phyloP scores from a whole-genome alignment of 2,888 invertebrate genomes.

The Achlya flavicornis region DNA sequence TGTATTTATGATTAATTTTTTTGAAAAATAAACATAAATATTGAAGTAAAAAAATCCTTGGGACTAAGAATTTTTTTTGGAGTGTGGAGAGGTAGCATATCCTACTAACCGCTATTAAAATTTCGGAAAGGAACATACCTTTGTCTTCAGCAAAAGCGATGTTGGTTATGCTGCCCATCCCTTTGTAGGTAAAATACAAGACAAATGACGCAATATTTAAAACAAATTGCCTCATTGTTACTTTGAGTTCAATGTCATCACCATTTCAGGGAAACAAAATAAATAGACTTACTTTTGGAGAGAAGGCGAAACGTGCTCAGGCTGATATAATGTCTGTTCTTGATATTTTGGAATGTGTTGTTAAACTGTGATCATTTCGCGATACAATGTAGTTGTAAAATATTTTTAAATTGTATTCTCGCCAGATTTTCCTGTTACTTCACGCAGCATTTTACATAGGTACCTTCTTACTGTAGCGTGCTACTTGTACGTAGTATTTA shows the following conservation, averaged over 20 bases:
- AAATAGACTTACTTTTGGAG: conserved; percentile 9
- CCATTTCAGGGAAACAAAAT: conserved; percentile 34
- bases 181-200: neutral
- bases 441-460: no score
- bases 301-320: conserved; percentile 9
- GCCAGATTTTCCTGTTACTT: no score
- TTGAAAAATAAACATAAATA: no score
- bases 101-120: no score
- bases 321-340: neutral
- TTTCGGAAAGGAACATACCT: no score
- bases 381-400: neutral
- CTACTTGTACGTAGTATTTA: no score
- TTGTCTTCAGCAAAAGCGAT: no score
- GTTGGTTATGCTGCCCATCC: neutral
- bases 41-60: no score
- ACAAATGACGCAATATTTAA: conserved; percentile 60
- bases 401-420: neutral
- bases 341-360: neutral
- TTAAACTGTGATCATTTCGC: neutral
- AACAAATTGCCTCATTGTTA: conserved; percentile 57
- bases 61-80: no score
- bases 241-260: conserved; percentile 45
- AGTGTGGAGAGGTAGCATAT: no score
- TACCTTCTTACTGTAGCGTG: no score
- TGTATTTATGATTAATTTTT: no score